Evolutionary conservation across 2,113 vertebrate species (phyloP).

Genomic region (Sorex fumeus): DNA sequence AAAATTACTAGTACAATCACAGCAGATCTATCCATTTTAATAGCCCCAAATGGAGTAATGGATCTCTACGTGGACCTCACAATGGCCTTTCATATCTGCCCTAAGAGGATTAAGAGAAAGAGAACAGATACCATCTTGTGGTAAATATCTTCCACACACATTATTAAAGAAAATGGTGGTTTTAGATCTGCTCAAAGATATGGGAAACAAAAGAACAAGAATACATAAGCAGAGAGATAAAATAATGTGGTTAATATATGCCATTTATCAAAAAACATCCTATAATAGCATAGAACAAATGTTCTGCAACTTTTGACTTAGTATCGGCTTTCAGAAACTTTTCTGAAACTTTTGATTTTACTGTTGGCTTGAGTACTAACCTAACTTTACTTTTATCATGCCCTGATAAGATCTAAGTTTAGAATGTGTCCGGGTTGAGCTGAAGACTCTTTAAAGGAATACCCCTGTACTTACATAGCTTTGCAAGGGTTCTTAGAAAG

Average conservation of each 20-base stretch:
- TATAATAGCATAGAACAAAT: neutral
- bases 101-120: neutral
- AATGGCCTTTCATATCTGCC: neutral
- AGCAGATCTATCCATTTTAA: neutral
- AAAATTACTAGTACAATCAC: slow-evolving; percentile 35
- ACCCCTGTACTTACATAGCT: neutral
- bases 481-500: neutral
- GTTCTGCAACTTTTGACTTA: neutral
- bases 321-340: neutral
- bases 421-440: neutral
- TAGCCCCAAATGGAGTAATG: neutral
- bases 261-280: slow-evolving; percentile 33
- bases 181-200: neutral
- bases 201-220: neutral
- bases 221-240: neutral
- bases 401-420: neutral
- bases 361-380: too few relatives aligned
- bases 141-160: slow-evolving; percentile 6
- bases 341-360: too few relatives aligned
- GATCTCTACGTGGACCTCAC: neutral
- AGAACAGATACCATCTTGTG: neutral
- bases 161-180: neutral
- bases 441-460: neutral
- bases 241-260: neutral
- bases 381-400: neutral